These are phyloP conservation scores for Pipistrellus pygmaeus DNA, from an alignment of 2,797 vertebrate genomes.

Conservation along the genomic window DNA sequence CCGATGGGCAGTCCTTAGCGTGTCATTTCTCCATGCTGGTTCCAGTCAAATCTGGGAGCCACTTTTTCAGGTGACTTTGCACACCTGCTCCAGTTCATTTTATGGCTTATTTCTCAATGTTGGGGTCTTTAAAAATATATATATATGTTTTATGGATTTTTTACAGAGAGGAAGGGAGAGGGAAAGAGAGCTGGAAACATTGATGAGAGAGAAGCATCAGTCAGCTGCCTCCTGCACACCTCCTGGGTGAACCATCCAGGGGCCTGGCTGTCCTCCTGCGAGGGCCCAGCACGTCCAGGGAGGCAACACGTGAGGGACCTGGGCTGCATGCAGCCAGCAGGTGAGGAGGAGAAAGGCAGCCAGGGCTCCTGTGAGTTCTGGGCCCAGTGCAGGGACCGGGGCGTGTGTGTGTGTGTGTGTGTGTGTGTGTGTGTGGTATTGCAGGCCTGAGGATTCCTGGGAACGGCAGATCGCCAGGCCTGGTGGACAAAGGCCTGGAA, in stretches of 20 bases:
- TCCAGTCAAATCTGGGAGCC: not conserved
- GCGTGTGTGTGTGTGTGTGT: too few relatives aligned
- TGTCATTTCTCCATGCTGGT: not conserved
- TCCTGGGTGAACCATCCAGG: not conserved
- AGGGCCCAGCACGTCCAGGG: not conserved
- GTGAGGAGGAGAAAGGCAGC: not conserved
- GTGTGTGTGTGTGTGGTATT: too few relatives aligned
- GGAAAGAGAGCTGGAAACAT: too few relatives aligned
- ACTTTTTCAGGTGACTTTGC: not conserved
- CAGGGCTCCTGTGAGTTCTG: not conserved
- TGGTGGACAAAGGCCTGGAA: not conserved
- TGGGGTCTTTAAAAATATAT: too few relatives aligned
- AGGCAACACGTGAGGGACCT: not conserved
- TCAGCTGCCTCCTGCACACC: too few relatives aligned
- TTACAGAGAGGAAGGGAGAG: too few relatives aligned
- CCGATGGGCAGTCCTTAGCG: not conserved
- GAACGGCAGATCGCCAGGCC: not conserved
- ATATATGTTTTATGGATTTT: too few relatives aligned
- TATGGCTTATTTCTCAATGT: not conserved
- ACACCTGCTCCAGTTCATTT: not conserved
- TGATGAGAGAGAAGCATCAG: too few relatives aligned
- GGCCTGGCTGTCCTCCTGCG: not conserved
- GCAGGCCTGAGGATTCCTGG: not conserved
- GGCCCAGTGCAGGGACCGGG: not conserved
- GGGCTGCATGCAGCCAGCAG: not conserved